Base-by-base conservation (phyloP, 2,888 invertebrate species). In the Ditula angustiorana region DNA sequence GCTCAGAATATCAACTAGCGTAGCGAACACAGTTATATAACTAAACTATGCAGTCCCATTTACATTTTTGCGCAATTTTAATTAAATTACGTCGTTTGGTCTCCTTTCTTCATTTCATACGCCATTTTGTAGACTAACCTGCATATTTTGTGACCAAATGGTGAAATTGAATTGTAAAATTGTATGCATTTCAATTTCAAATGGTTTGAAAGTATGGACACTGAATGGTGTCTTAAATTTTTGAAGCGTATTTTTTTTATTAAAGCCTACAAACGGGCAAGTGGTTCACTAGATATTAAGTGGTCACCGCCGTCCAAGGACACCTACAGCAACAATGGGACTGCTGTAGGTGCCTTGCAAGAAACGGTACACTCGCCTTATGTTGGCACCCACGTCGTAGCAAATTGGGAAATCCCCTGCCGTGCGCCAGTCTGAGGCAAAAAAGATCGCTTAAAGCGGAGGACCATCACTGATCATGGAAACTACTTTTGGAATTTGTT, bases 201-300 rank as follows among this genome's bases (percentile, higher is more conserved):
- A 19, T 21, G 11, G 23, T 24, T 50, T 30, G 21, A 23, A 50
- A 50, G 57, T 50, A 19, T 49, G 41, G 10, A 63, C 41, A 50
- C 50, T 33, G 19, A 50, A 41, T 33, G 19, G 19, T 35, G 33
- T 23, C 49, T 62, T 35, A 16, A 44, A 50, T 58, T 50, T 57
- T 63, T 58, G 50, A 24, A 58, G 50, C 33, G 41, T 41, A 33
- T 2, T n/a, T n/a, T n/a, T n/a, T n/a, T n/a, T n/a, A n/a, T n/a
- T n/a, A n/a, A n/a, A n/a, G n/a, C n/a, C n/a, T n/a, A n/a, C n/a
- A n/a, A n/a, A n/a, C n/a, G n/a, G n/a, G n/a, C n/a, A n/a, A n/a
- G n/a, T n/a, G n/a, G n/a, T n/a, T n/a, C n/a, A n/a, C n/a, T n/a
- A n/a, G n/a, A n/a, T n/a, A n/a, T n/a, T n/a, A n/a, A n/a, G n/a